Base-by-base conservation (phyloP, 2,113 vertebrate species). In the Gnathonemus longibarbis region DNA sequence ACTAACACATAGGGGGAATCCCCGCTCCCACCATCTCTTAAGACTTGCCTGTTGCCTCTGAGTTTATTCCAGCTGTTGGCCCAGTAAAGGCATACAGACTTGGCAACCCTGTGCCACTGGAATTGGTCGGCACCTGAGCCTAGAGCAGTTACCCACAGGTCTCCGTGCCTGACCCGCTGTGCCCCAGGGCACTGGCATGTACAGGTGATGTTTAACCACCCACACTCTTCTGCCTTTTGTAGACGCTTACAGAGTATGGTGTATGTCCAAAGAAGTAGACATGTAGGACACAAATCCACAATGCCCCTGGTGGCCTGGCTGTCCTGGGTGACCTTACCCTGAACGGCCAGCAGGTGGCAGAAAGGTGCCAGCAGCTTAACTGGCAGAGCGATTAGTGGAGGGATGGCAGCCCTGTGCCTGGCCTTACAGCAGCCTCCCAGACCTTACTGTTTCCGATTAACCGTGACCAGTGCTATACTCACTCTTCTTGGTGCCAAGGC, bases 1-100 rank as follows among this genome's bases (percentile, higher is more conserved):
- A 89, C 53, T 89, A 89, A 89, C 89, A 39, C 89, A 3, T 6
- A 3, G 24, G 45, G 52, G 42, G 42, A 27, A 9, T 46, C 49
- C 49, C 45, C 21, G n/a, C 31, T 46, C 3, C 48, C 13, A 0
- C 3, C 66, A 83, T 31, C 74, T 52, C 13, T 45, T 42, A 48
- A 24, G 53, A 49, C 42, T 89, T 89, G 89, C 89, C n/a, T 89
- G 89, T 74, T 53, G 48, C 89, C 42, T 84, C 50, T 62, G 35
- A n/a, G 50, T 31, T 74, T 48, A 46, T 89, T 84, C 77, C n/a
- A 53, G 85, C 42, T n/a, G 17, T 58, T 2, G 53, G 15, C 8
- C 39, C 53, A 6, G 31, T 88, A 50, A 35, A 62, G 19, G 8
- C 19, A 42, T 27, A 21, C 24, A 42, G 52, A 88, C 45, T 52